Conservation (phyloP, 2,113 vertebrate species). For the Micromys minutus region DNA sequence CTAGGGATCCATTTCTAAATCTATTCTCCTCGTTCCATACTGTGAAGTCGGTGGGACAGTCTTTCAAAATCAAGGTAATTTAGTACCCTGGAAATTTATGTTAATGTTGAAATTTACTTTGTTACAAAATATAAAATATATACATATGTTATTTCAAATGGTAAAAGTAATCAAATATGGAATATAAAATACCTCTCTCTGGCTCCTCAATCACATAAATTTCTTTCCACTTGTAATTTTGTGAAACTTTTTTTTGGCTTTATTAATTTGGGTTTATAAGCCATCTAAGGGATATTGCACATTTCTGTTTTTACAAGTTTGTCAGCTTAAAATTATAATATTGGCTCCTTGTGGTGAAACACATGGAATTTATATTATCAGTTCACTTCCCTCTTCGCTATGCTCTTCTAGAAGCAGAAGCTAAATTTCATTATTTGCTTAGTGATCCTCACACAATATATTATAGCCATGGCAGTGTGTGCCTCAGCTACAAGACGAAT, state of each 20-base stretch:
- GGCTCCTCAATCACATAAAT: not conserved
- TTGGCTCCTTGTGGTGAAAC: not conserved
- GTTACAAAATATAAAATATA: conserved; percentile 20
- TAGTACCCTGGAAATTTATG: not conserved
- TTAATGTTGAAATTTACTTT: conserved; percentile 32
- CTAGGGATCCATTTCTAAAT: not conserved
- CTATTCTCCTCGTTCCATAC: not conserved
- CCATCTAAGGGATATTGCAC: not conserved
- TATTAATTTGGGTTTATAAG: conserved; percentile 24
- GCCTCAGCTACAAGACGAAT: not conserved
- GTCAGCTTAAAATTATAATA: conserved; percentile 4
- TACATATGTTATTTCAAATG: conserved; percentile 33
- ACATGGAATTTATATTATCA: not conserved
- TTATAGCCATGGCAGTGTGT: not conserved
- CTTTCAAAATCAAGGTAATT: not conserved
- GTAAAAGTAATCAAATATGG: not conserved
- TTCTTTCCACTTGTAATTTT: not conserved
- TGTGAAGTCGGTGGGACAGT: not conserved
- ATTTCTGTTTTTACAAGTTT: not conserved
- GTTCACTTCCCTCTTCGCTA: not conserved
- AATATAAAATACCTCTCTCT: not conserved
- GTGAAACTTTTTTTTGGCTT: conserved; percentile 23
- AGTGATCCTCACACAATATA: not conserved
- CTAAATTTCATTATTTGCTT: conserved; percentile 9
- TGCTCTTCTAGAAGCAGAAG: not conserved